Percentiles rank a stretch among this genome's conserved stretches.
Evolutionary conservation across 2,113 vertebrate genomes (phyloP).

Genomic region (Heterocephalus glaber): DNA sequence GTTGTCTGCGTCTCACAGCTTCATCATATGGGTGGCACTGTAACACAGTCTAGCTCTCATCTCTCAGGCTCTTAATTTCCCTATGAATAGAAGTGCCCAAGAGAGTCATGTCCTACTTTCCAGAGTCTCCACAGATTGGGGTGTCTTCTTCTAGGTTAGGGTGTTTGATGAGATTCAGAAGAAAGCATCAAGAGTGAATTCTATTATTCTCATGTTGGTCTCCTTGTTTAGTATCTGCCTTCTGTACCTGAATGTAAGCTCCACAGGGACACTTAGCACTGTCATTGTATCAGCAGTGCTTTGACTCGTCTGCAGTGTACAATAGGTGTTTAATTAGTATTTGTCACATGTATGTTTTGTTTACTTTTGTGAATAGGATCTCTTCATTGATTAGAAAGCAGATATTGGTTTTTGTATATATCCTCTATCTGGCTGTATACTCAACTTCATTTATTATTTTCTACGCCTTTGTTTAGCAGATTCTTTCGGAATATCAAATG

Average conservation of each 20-base stretch:
- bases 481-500: conserved; percentile 24
- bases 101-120: neutral
- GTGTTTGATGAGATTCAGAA: neutral
- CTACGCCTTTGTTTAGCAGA: neutral
- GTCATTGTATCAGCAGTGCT: neutral
- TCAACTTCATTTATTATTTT: conserved; percentile 46
- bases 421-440: neutral
- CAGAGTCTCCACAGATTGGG: neutral
- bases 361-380: conserved; percentile 6
- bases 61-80: conserved; percentile 44
- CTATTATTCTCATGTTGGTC: neutral
- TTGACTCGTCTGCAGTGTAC: neutral
- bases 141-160: neutral
- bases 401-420: neutral
- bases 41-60: neutral
- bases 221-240: neutral
- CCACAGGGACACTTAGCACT: neutral
- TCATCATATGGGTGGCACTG: neutral
- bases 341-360: neutral
- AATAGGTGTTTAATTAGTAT: neutral
- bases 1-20: neutral
- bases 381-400: neutral
- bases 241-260: neutral
- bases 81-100: neutral
- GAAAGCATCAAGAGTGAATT: neutral